A percentile compares a stretch with the other conserved stretches of the same genome.
phyloP scores from a whole-genome alignment of 2,888 invertebrate genomes.

The Noctua fimbriata region DNA sequence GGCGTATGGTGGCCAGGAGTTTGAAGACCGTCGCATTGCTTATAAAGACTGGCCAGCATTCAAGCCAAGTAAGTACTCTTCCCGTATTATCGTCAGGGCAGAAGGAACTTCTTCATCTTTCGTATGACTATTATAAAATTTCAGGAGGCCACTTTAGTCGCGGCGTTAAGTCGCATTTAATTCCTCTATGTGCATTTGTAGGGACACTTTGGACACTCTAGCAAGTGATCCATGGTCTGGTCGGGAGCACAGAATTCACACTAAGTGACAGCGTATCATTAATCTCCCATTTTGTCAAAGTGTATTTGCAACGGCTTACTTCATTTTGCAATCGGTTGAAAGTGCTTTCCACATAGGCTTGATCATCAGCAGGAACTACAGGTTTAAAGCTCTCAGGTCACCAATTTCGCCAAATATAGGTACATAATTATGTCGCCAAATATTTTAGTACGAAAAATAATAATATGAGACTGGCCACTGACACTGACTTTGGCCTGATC shows the following conservation, averaged over 20 bases:
- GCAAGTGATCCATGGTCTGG: no score
- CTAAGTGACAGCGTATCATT: neutral
- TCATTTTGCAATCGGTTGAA: neutral
- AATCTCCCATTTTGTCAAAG: neutral
- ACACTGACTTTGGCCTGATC: neutral
- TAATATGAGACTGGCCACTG: neutral
- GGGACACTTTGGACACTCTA: neutral
- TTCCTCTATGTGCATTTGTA: no score
- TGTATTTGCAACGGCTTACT: neutral
- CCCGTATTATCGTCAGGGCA: neutral
- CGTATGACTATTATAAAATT: neutral
- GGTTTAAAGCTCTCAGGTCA: neutral
- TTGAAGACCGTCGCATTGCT: slow-evolving; percentile 90
- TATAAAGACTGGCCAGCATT: slow-evolving; percentile 86
- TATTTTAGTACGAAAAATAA: neutral
- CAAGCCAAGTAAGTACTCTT: slow-evolving; percentile 66
- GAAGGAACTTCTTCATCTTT: neutral
- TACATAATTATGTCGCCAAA: neutral
- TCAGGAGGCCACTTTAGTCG: no score
- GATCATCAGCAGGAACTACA: no score
- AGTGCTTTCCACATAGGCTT: neutral
- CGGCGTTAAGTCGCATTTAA: no score
- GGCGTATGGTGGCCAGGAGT: slow-evolving; percentile 91
- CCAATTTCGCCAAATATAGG: neutral
- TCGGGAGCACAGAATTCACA: no score